Evolutionary conservation across 2,113 vertebrate genomes (phyloP).

Genomic region (Myrmophylax atrothorax): DNA sequence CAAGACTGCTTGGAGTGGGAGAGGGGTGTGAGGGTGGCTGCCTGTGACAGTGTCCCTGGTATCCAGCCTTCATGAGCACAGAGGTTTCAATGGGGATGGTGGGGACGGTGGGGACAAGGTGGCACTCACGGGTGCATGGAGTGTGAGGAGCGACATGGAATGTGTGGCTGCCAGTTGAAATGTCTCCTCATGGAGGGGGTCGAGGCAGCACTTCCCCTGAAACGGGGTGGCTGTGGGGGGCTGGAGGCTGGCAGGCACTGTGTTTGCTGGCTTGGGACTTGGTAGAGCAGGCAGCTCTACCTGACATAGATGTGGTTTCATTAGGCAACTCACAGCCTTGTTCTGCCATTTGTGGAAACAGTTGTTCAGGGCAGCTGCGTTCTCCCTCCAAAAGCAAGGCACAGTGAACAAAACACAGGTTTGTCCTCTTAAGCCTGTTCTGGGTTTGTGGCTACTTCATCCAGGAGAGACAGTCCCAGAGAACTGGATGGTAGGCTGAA

Average conservation of each 20-base stretch:
- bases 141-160: accelerated
- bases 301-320: not conserved
- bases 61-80: accelerated
- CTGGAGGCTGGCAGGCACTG: not conserved
- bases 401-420: accelerated
- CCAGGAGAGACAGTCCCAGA: not conserved
- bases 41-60: accelerated
- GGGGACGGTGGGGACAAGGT: not conserved
- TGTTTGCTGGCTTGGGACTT: not conserved
- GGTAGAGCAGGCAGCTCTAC: not conserved
- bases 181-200: accelerated
- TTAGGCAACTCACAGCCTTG: not conserved
- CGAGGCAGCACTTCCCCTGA: accelerated
- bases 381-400: not conserved
- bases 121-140: accelerated
- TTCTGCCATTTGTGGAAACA: not conserved
- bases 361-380: not conserved
- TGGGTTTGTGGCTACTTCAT: not conserved
- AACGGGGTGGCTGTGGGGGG: accelerated
- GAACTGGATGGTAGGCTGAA: not conserved
- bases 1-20: accelerated
- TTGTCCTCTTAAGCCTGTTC: not conserved
- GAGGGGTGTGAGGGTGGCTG: accelerated
- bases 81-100: no score
- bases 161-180: not conserved